Evolutionary conservation across 2,797 vertebrate genomes (phyloP).

Genomic region (Anguilla anguilla): DNA sequence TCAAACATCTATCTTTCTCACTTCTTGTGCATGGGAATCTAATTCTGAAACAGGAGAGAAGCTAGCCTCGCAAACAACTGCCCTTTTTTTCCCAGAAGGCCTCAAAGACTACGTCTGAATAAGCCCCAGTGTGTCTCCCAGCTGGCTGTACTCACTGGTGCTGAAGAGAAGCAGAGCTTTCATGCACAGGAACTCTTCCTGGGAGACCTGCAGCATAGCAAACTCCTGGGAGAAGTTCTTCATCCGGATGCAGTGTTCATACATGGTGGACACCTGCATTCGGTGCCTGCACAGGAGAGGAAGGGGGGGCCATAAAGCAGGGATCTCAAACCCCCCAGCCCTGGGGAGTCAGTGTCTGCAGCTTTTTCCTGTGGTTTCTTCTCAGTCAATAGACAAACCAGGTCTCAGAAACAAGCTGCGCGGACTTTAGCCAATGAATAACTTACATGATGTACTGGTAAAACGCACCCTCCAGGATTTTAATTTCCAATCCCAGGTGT

Average conservation of each 20-base stretch:
- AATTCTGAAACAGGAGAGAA: neutral
- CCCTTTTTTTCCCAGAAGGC: neutral
- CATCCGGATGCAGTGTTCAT: constrained; percentile 90
- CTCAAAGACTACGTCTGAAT: neutral
- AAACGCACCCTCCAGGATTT: neutral
- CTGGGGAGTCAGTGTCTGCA: neutral
- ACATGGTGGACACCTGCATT: constrained; percentile 94
- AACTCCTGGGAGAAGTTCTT: constrained; percentile 88
- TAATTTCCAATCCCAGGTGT: neutral
- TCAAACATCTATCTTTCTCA: neutral
- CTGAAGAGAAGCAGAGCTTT: constrained; percentile 94
- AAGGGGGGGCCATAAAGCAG: neutral
- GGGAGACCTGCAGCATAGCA: constrained; percentile 87
- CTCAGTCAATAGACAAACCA: neutral
- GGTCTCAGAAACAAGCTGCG: neutral
- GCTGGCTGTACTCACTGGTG: constrained; percentile 80
- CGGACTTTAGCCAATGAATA: neutral
- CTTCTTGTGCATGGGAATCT: neutral
- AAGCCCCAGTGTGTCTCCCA: neutral
- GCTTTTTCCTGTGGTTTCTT: neutral
- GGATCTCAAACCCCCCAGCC: neutral
- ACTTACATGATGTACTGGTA: neutral
- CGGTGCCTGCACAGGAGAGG: constrained; percentile 73
- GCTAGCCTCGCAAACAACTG: neutral
- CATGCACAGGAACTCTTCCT: constrained; percentile 95